Evolutionary conservation across 2,797 vertebrate species (phyloP).

Genomic region (Hipposideros larvatus): DNA sequence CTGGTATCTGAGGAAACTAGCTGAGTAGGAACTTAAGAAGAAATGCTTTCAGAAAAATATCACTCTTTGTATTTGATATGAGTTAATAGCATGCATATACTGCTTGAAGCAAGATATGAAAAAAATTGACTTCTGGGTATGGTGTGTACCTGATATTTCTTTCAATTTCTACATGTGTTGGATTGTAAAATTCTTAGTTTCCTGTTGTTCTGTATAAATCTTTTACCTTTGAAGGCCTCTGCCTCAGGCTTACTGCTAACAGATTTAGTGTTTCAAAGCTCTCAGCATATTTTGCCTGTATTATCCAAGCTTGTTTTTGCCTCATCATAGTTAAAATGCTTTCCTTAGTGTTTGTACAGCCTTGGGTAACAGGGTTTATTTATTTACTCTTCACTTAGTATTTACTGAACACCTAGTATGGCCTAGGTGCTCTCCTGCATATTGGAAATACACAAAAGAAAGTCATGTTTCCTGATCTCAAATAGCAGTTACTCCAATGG

Average conservation of each 20-base stretch:
- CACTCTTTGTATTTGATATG: neutral
- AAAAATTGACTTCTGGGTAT: slow-evolving; percentile 48
- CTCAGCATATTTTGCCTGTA: neutral
- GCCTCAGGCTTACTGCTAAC: slow-evolving; percentile 17
- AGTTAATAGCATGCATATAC: neutral
- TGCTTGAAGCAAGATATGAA: slow-evolving; percentile 58
- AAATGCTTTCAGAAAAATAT: neutral
- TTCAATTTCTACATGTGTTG: slow-evolving; percentile 40
- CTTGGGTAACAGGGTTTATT: neutral
- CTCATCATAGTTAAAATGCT: neutral
- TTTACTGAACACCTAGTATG: neutral
- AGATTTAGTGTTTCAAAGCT: slow-evolving; percentile 40
- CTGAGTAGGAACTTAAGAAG: neutral
- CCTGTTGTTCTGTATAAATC: slow-evolving; percentile 26
- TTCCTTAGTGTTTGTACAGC: neutral
- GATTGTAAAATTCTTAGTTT: slow-evolving; percentile 32
- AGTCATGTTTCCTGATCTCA: neutral
- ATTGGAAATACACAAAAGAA: neutral
- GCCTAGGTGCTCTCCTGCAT: neutral
- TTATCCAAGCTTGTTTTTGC: neutral
- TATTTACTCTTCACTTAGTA: slow-evolving; percentile 4
- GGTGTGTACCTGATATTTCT: slow-evolving; percentile 41
- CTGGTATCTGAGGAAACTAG: neutral
- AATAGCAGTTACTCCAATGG: neutral
- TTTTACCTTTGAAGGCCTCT: slow-evolving; percentile 54